Evolutionary conservation across 2,888 invertebrate species (phyloP).

Genomic region (Eustalomyia histrio): DNA sequence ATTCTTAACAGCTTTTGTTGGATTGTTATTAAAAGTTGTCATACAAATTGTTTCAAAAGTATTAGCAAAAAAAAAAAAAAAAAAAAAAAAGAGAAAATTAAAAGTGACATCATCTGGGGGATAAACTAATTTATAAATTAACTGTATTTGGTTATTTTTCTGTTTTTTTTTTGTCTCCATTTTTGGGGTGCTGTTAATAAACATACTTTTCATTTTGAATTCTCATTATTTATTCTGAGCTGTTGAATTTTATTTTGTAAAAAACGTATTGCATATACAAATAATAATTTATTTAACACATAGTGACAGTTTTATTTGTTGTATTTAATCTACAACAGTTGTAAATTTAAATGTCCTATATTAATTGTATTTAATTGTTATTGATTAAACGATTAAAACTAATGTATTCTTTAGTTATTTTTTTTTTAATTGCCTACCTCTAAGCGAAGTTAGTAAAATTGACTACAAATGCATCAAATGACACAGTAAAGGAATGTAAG

Average conservation of each 20-base stretch:
- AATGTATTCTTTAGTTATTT: too few species aligned
- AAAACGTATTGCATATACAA: background rate
- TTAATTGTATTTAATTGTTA: background rate
- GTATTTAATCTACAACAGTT: background rate
- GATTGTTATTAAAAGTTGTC: slow-evolving; percentile 15
- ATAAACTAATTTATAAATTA: slow-evolving; percentile 19
- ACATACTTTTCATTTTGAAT: background rate
- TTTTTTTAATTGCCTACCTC: too few species aligned
- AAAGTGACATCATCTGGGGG: slow-evolving; percentile 17
- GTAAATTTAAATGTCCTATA: background rate
- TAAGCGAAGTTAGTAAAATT: too few species aligned
- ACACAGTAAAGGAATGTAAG: too few species aligned
- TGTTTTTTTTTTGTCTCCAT: background rate
- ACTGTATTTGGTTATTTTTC: too few species aligned
- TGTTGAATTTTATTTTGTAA: background rate
- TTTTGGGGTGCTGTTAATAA: background rate
- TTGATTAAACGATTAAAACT: too few species aligned
- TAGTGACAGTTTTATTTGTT: background rate
- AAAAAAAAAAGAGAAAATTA: background rate
- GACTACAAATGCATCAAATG: too few species aligned
- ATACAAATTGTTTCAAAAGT: background rate
- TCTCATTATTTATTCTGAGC: background rate
- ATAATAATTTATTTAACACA: background rate
- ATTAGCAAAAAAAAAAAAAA: too few species aligned
- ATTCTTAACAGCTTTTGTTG: background rate